Evolutionary conservation across 23 tunicate genomes (phyloP), one percentile per base, ranked within the genome.

Genomic region (Diplosoma virens): DNA sequence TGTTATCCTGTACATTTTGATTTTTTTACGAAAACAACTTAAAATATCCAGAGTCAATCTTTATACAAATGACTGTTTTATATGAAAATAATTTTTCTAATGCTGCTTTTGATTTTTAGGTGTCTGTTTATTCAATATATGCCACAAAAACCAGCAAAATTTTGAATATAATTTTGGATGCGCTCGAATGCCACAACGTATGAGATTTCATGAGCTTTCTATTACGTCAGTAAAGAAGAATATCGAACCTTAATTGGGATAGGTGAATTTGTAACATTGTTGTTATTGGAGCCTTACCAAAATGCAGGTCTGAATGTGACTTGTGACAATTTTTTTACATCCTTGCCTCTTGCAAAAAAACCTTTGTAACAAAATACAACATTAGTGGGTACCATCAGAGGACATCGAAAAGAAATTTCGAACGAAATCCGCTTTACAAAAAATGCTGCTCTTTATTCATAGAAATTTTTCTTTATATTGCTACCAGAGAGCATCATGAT

Each of bases 121-220:
- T 68, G 26, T 68, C 75, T 11, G 37, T 25, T 65, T 30, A 65
- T 65, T 30, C 22, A 58, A 58, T 58, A 72, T 48, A 72, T 72
- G 78, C 78, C 61, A 18, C 78, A 23, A 72, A 68, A 68, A 37
- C 54, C 54, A 36, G 75, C 54, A 36, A 68, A 68, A 68, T 68
- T 68, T 68, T 53, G 54, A 17, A 68, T 37, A 68, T 34, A 68
- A 68, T 34, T 68, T 68, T 35, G 55, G 26, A 68, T 68, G 53
- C 25, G 18, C 29, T 35, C 25, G 17, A 24, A 58, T 58, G 65
- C 65, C 65, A 58, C 65, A 23, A 58, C 65, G 22, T 17, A 58
- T 24, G 17, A 17, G 7, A 24, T 58, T 17, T 21, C 29, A 28
- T n/a, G 71, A 30, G 37, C 34, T 65, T 65, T 72, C 25, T 61